Evolutionary conservation across 2,888 invertebrate genomes (phyloP).

Genomic region (Epinotia brunnichana): DNA sequence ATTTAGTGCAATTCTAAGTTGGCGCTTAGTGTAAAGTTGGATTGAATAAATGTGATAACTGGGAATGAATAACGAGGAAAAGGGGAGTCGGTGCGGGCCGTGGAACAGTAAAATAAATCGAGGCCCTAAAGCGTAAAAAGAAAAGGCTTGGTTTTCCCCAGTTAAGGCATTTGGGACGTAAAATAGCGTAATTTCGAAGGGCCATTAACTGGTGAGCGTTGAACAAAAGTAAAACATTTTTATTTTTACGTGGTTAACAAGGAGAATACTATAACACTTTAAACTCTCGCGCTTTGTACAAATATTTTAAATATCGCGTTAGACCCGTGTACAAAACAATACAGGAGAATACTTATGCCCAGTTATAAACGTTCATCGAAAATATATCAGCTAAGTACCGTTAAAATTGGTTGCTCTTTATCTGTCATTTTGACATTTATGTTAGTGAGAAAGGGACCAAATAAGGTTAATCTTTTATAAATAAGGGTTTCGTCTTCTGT

Average conservation of each 20-base stretch:
- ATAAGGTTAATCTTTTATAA: too few species aligned
- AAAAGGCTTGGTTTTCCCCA: slow-evolving; percentile 30
- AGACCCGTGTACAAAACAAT: too few species aligned
- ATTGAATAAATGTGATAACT: slow-evolving; percentile 41
- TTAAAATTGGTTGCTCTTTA: too few species aligned
- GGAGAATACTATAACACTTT: too few species aligned
- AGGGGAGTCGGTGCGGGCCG: slow-evolving; percentile 40
- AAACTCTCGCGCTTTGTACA: too few species aligned
- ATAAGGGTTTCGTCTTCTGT: neutral
- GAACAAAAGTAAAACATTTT: slow-evolving; percentile 23
- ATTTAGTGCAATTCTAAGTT: neutral
- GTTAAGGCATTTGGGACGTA: slow-evolving; percentile 10
- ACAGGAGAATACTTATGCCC: too few species aligned
- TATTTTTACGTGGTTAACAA: slow-evolving; percentile 23
- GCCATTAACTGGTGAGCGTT: slow-evolving; percentile 30
- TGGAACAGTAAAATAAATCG: slow-evolving; percentile 45
- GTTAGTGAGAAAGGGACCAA: too few species aligned
- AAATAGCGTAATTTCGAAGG: slow-evolving; percentile 33
- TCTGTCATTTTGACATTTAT: too few species aligned
- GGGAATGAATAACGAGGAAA: slow-evolving; percentile 41
- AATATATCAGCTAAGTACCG: too few species aligned
- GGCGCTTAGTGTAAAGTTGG: slow-evolving; percentile 22
- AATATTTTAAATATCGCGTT: too few species aligned
- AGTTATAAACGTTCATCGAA: too few species aligned
- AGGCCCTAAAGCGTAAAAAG: slow-evolving; percentile 36